A percentile compares a stretch with the other conserved stretches of the same genome.
Evolutionary conservation across 1,140 invertebrate genomes (phyloP).

Genomic region (Eurosta solidaginis): DNA sequence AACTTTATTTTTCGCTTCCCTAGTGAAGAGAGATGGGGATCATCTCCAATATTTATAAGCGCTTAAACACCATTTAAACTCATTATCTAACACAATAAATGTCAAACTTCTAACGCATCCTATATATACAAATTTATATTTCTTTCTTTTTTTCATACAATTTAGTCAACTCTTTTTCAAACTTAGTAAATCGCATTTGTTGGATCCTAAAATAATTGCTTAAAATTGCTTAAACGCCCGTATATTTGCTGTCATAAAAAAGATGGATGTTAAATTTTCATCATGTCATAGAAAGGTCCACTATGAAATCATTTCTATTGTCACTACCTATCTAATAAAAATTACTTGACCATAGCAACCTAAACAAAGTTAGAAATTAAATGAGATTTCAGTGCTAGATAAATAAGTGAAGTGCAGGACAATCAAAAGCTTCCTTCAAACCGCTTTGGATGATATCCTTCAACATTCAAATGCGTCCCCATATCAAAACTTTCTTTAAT

Average conservation of each 20-base stretch:
- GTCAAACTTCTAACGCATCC: too few species aligned
- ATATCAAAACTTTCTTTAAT: constrained; percentile 19
- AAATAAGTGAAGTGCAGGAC: background rate
- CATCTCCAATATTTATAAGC: too few species aligned
- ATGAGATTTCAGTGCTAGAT: background rate
- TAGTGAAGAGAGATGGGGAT: too few species aligned
- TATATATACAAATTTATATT: too few species aligned
- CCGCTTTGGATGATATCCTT: background rate
- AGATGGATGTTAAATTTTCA: constrained; percentile 3
- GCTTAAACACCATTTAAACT: too few species aligned
- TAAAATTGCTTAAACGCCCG: background rate
- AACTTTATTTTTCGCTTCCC: too few species aligned
- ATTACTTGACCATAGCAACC: constrained; percentile 21
- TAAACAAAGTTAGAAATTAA: constrained; percentile 17
- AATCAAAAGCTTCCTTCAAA: background rate
- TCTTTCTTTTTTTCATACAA: background rate
- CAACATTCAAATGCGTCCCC: background rate
- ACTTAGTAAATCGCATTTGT: background rate
- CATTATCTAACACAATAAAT: too few species aligned
- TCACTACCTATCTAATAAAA: constrained; percentile 1
- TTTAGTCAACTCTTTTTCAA: background rate
- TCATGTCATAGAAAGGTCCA: background rate
- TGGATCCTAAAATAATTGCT: background rate
- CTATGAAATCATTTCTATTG: background rate
- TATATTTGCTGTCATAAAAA: background rate